Evolutionary conservation across 1,140 invertebrate species (phyloP), one percentile per base, ranked within the genome.

Genomic region (Brachionus manjavacas): DNA sequence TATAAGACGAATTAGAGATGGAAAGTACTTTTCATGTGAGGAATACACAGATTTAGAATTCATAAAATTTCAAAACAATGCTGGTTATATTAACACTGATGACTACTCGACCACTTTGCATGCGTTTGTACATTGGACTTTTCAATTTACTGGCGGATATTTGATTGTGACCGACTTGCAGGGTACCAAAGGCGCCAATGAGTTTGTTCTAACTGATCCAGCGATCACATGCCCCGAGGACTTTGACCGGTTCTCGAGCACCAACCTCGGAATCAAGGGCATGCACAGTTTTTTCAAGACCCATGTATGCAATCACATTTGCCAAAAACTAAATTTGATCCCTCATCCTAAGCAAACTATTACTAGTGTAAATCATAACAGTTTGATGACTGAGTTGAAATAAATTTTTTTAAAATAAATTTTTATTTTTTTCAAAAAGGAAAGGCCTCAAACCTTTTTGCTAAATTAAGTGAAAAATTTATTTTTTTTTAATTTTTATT

Each of bases 41-140:
- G 41, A 49, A 52, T 49, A 25, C n/a, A 78, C 9, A 2, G 9
- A 52, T 31, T 25, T 9, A 31, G 43, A 78, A 52, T 78, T 49
- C 12, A 52, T 25, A 14, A 78, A 78, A 78, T 78, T 31, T 31
- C 28, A 52, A 12, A 78, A 78, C 49, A 78, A 78, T n/a, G 43
- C 41, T 28, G 74, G 74, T 12, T 31, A 11, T 49, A 25, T 78
- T 28, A 49, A 49, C 12, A 25, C 11, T 6, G 43, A 52, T 28
- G 74, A 78, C 12, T 78, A 78, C 49, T 49, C 74, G 25, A 14
- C 74, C 16, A 52, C 43, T 78, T 52, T 78, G 49, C 41, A 78
- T 28, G 74, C 74, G 4, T 78, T 78, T 52, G 23, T 39, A 52
- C 74, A 78, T 31, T 78, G 74, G 74, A 52, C 74, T 8, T 78